Evolutionary conservation across 2,888 invertebrate genomes (phyloP), one percentile per base, ranked within the genome.

Genomic region (Gryllus longicercus): DNA sequence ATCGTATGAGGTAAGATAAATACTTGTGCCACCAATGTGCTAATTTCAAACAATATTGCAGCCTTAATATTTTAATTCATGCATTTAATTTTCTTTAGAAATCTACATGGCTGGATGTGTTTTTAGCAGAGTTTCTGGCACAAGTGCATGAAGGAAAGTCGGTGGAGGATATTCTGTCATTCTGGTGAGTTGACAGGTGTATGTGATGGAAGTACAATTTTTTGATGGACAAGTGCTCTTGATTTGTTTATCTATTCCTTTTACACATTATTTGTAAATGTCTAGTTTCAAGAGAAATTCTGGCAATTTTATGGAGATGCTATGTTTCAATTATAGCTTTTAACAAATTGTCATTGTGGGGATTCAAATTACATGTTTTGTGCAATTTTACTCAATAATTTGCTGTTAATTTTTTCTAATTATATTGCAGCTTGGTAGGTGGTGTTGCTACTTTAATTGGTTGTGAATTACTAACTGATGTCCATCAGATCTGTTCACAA

Each of bases 41-140:
- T 75, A 21, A 75, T 75, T 12, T 4, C n/a, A 12, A 25, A 4
- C 3, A 12, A n/a, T 23, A 51, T n/a, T 25, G 4, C 5, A 38
- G 23, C 10, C 18, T 14, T 11, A 21, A 18, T 8, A 38, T 14
- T 76, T 51, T 38, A 23, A 21, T 23, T 18, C 11, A 8, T 50
- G 23, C 14, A 21, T 18, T 80, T 78, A 80, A 83, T 82, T 85
- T 83, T 79, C 88, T 87, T 25, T 88, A 92, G 92, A 92, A 91
- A 89, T 90, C 91, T 79, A 89, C 89, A 81, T 92, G 92, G 92
- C 87, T 92, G 83, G 92, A 92, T 85, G 86, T 91, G 83, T 91
- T 92, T 85, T 87, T 92, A 82, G 91, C 91, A 50, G 91, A 92
- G 85, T 89, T 92, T 82, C 86, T 92, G 77, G 88, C 90, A 74